Base-by-base conservation (phyloP, 1,140 invertebrate species). In the Geopemphigus sp. region DNA sequence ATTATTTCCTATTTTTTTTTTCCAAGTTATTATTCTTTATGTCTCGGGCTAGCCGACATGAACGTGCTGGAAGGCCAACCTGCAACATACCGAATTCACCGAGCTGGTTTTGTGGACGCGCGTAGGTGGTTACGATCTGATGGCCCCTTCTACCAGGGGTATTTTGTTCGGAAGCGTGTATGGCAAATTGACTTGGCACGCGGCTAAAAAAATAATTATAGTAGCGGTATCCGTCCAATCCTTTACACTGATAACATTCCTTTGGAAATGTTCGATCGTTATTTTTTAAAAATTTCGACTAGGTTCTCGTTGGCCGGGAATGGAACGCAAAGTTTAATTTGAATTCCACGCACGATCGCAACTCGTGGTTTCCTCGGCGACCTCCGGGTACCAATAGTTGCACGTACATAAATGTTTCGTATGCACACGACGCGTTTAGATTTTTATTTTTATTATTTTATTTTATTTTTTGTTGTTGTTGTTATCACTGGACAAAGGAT, bases 311-410 rank as follows among this genome's bases (percentile, higher is more conserved):
- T 54, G 47, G 17, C 17, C 10, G 19, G 47, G 26, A n/a, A 17
- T 72, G 19, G 24, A 53, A 72, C 68, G 26, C 17, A 54, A 54
- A 32, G 29, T 14, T 0, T 72, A 53, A 72, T 72, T 22, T 53
- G 6, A 72, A 72, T 72, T 72, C 50, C 26, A 22, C 19, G 26
- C 68, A 72, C 68, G 50, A 24, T 29, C 17, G 8, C 6, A 19
- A 54, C 50, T 54, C 68, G 57, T 47, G 6, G 73, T 59, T n/a
- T 59, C 32, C n/a, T 76, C 15, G 24, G 22, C 24, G 73, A 76
- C 73, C 72, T 74, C 73, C 53, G 54, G 32, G 73, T 45, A 70
- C 66, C 32, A 63, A 78, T 78, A 78, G 56, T 15, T 76, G 72
- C 74, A 78, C 74, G 74, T 78, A 59, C 15, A 26, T 26, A 12